These are phyloP conservation scores for Corbicula japonica DNA, from an alignment of 2,888 invertebrate species.

Conservation along the genomic window DNA sequence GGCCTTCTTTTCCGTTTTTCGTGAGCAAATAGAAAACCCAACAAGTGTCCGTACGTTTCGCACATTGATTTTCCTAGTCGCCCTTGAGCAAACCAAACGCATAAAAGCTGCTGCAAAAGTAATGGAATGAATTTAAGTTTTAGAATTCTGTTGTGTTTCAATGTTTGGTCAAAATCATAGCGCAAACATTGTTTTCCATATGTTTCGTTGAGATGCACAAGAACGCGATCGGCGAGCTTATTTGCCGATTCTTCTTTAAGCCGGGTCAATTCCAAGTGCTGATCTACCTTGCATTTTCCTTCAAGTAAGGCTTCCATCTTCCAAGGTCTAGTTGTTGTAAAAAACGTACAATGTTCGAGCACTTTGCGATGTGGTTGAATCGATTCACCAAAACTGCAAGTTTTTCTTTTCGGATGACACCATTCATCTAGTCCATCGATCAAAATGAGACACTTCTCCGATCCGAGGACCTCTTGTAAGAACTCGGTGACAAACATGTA, in stretches of 20 bases:
- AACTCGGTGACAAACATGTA: neutral
- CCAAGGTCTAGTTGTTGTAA: slow-evolving; percentile 3
- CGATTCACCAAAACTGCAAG: neutral
- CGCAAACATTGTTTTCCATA: neutral
- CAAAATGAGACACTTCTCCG: neutral
- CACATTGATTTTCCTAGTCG: neutral
- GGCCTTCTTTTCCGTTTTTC: neutral
- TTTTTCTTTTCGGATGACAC: neutral
- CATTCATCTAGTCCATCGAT: slow-evolving; percentile 7
- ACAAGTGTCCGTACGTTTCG: neutral
- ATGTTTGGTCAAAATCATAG: neutral
- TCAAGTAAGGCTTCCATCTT: neutral
- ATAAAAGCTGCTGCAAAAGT: neutral
- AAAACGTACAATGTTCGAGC: neutral
- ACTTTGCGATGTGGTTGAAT: neutral
- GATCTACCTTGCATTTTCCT: neutral
- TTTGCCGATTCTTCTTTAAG: neutral
- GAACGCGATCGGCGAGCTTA: neutral
- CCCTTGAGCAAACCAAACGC: neutral
- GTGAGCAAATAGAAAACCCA: neutral
- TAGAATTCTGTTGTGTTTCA: slow-evolving; percentile 3
- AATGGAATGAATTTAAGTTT: neutral
- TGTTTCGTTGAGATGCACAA: neutral
- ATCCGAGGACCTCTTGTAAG: neutral
- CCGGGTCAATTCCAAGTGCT: neutral